Evolutionary conservation across 1,140 invertebrate genomes (phyloP).

Genomic region (Cherax quadricarinatus): DNA sequence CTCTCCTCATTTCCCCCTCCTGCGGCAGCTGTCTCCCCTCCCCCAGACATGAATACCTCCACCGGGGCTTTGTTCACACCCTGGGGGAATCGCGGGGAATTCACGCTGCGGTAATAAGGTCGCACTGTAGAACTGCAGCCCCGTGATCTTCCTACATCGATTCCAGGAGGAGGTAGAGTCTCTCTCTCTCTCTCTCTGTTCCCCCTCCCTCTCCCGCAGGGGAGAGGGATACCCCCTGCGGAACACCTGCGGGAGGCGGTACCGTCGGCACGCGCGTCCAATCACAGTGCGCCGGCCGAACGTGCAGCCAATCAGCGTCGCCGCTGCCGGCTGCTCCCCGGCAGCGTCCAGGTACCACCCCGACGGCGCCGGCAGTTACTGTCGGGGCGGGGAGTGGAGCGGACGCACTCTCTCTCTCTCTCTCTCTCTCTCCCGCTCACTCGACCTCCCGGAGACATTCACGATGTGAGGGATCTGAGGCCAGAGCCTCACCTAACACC

Average conservation of each 20-base stretch:
- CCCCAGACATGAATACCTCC: constrained; percentile 62
- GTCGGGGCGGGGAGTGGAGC: constrained; percentile 59
- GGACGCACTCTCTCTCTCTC: constrained; percentile 57
- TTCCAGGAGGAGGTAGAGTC: constrained; percentile 45
- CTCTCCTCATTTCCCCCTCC: neutral
- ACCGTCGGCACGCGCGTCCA: constrained; percentile 68
- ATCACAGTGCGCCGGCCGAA: constrained; percentile 51
- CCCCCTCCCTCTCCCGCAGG: constrained; percentile 39
- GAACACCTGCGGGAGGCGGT: constrained; percentile 71
- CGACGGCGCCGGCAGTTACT: constrained; percentile 59
- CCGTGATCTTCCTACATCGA: constrained; percentile 68
- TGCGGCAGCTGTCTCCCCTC: neutral
- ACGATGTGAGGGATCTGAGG: constrained; percentile 65
- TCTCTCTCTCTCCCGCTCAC: constrained; percentile 32
- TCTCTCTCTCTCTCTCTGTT: constrained; percentile 63
- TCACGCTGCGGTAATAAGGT: constrained; percentile 63
- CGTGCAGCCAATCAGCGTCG: constrained; percentile 67
- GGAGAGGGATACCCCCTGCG: neutral
- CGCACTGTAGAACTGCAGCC: constrained; percentile 65
- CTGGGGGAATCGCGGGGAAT: constrained; percentile 59
- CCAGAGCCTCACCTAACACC: constrained; percentile 26
- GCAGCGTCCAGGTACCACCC: constrained; percentile 49
- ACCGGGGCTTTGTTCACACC: constrained; percentile 58
- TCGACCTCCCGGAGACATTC: constrained; percentile 6
- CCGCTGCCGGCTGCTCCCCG: constrained; percentile 51